These are phyloP conservation scores for Sarcophaga variegata DNA, from an alignment of 2,888 invertebrate species.

Conservation along the genomic window DNA sequence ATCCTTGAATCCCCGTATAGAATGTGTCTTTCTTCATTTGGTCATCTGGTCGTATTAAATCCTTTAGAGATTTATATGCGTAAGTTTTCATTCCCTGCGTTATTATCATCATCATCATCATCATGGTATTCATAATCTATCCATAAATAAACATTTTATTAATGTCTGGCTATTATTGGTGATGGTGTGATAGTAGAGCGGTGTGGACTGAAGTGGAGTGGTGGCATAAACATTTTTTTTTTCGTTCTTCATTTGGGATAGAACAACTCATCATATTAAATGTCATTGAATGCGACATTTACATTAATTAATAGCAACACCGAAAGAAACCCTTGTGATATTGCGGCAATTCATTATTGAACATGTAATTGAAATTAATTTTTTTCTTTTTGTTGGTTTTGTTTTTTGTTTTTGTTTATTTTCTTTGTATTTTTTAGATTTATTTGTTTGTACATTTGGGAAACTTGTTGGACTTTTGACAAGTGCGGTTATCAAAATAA, in stretches of 20 bases:
- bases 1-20: conserved; percentile 1
- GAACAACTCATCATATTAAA: conserved; percentile 68
- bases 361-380: background rate
- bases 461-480: too few species aligned
- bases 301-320: conserved; percentile 77
- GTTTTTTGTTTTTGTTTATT: too few species aligned
- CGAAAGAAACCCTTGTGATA: conserved; percentile 35
- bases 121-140: conserved; percentile 52
- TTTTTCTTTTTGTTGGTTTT: background rate
- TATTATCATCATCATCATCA: background rate
- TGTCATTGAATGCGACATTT: conserved; percentile 76
- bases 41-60: conserved; percentile 68
- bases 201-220: background rate
- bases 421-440: too few species aligned
- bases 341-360: background rate
- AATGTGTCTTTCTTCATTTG: conserved; percentile 52
- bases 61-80: conserved; percentile 77
- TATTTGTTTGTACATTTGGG: too few species aligned
- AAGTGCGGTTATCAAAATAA: too few species aligned
- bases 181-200: background rate
- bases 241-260: background rate
- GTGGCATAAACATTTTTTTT: conserved; percentile 41
- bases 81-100: conserved; percentile 54
- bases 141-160: conserved; percentile 63
- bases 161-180: conserved; percentile 29